Percentiles rank a stretch among this genome's conserved stretches.
phyloP scores from a whole-genome alignment of 2,113 vertebrate genomes.

The Carassius carassius region DNA sequence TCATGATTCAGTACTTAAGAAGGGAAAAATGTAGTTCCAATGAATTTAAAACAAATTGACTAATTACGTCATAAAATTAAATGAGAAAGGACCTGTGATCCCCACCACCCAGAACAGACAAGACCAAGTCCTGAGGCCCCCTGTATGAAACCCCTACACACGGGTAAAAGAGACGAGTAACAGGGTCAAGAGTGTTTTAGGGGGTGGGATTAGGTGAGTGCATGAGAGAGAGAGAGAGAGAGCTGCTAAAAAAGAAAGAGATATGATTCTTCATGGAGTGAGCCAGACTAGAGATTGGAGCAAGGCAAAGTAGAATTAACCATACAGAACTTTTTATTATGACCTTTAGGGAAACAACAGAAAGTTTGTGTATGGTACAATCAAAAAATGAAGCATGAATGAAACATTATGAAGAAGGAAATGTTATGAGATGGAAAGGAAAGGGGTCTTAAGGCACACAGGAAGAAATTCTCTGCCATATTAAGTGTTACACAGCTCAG shows the following conservation, averaged over 20 bases:
- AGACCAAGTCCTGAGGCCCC: slow-evolving; percentile 73
- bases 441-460: slow-evolving; percentile 45
- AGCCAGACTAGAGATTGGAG: neutral
- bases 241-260: slow-evolving; percentile 2
- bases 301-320: neutral
- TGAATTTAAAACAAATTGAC: slow-evolving; percentile 24
- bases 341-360: neutral
- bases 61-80: slow-evolving; percentile 45
- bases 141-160: slow-evolving; percentile 72
- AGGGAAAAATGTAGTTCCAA: slow-evolving; percentile 10
- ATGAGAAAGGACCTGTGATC: slow-evolving; percentile 69
- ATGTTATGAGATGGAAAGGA: neutral
- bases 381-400: neutral
- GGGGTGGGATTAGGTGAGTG: slow-evolving; percentile 71
- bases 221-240: slow-evolving; percentile 35
- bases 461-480: slow-evolving; percentile 68
- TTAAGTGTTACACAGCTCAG: slow-evolving; percentile 69
- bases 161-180: slow-evolving; percentile 60
- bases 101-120: slow-evolving; percentile 77
- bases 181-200: slow-evolving; percentile 63
- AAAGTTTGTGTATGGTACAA: neutral
- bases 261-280: neutral
- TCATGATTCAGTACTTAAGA: slow-evolving; percentile 72
- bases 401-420: neutral
- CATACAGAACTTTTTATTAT: neutral